phyloP scores from a whole-genome alignment of 1,140 invertebrate species.

The Sitophilus oryzae region DNA sequence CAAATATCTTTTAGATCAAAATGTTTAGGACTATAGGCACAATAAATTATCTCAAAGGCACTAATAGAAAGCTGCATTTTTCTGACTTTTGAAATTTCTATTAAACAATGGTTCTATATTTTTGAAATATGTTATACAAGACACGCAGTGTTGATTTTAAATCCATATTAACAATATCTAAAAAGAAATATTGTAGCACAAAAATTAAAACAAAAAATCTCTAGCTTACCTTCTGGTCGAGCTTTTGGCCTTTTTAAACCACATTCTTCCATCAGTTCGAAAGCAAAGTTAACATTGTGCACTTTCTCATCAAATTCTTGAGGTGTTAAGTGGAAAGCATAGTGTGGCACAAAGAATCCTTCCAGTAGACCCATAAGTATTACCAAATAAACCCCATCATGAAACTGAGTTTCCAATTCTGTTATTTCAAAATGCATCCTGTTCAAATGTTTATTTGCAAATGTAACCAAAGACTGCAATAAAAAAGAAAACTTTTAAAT shows the following conservation, averaged over 20 bases:
- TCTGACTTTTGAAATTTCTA: not conserved
- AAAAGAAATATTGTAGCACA: constrained; percentile 50
- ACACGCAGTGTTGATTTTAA: constrained; percentile 96
- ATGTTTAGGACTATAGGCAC: constrained; percentile 5
- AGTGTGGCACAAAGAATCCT: constrained; percentile 97
- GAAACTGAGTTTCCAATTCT: constrained; percentile 92
- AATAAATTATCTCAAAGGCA: constrained; percentile 17
- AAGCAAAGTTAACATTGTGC: constrained; percentile 94
- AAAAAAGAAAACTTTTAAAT: constrained; percentile 28
- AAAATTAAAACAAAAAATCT: constrained; percentile 70
- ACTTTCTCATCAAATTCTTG: constrained; percentile 88
- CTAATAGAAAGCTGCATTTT: not conserved
- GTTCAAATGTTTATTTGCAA: constrained; percentile 97
- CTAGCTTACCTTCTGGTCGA: constrained; percentile 78
- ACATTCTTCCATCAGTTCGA: constrained; percentile 97
- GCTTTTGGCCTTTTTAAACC: constrained; percentile 94
- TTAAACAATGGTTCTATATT: constrained; percentile 72
- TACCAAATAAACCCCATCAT: constrained; percentile 94
- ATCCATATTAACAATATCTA: constrained; percentile 97
- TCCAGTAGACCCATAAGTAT: constrained; percentile 94
- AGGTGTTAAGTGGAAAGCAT: constrained; percentile 89
- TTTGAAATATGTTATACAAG: constrained; percentile 94
- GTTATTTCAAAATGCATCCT: constrained; percentile 94
- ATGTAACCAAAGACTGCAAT: constrained; percentile 82
- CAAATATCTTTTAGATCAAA: constrained; percentile 16